A percentile compares a stretch with the other conserved stretches of the same genome.
Evolutionary conservation across 2,888 invertebrate genomes (phyloP).

Genomic region (Teinopalpus imperialis): DNA sequence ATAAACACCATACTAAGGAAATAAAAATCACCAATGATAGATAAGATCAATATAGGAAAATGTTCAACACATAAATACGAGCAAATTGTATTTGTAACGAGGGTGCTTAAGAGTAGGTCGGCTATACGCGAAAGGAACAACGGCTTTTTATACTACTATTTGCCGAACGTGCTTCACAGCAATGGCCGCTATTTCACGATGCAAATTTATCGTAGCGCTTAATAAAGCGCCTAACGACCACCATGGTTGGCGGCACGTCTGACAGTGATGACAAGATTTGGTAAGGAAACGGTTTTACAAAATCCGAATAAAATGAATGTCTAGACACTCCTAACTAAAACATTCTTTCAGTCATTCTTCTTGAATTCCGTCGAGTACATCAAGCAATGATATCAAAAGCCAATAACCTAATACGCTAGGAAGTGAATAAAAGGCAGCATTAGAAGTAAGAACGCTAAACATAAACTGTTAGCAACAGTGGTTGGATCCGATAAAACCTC

Average conservation of each 20-base stretch:
- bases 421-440: conserved; percentile 17
- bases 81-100: conserved; percentile 72
- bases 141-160: conserved; percentile 76
- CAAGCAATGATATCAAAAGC: conserved; percentile 7
- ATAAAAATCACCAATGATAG: no score
- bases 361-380: no score
- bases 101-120: conserved; percentile 46
- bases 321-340: no score
- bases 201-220: conserved; percentile 77
- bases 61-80: conserved; percentile 56
- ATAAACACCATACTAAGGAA: no score
- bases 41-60: not conserved
- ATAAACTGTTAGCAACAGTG: conserved; percentile 57
- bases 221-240: conserved; percentile 68
- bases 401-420: conserved; percentile 4
- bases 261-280: no score
- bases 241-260: conserved; percentile 70
- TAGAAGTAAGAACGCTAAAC: conserved; percentile 50
- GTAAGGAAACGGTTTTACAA: no score
- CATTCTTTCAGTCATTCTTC: no score
- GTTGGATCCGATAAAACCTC: conserved; percentile 58
- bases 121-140: conserved; percentile 52
- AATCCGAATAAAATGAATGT: no score
- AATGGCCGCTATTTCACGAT: conserved; percentile 73
- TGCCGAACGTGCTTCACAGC: conserved; percentile 73